These are phyloP conservation scores for Euplexia lucipara DNA, from an alignment of 2,888 invertebrate species.

Conservation along the genomic window DNA sequence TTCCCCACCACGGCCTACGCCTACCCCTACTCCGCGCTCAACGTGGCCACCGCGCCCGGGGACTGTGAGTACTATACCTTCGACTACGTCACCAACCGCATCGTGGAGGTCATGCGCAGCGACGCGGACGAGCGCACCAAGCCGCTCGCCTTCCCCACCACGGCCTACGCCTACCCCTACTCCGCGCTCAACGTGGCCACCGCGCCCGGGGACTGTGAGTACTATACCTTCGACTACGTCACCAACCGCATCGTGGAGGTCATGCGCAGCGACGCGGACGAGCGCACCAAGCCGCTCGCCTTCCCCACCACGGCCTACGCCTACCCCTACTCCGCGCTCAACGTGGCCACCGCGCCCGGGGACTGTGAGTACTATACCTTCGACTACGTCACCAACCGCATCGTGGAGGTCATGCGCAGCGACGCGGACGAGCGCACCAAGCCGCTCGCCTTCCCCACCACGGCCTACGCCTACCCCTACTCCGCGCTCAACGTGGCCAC, in stretches of 20 bases:
- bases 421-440: too few relatives aligned
- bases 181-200: slow-evolving; percentile 91
- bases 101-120: too few relatives aligned
- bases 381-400: slow-evolving; percentile 98
- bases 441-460: slow-evolving; percentile 86
- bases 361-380: slow-evolving; percentile 87
- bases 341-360: slow-evolving; percentile 82
- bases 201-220: slow-evolving; percentile 64
- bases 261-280: too few relatives aligned
- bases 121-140: too few relatives aligned
- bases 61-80: slow-evolving; percentile 87
- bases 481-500: slow-evolving; percentile 91
- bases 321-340: slow-evolving; percentile 93
- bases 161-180: slow-evolving; percentile 93
- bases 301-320: slow-evolving; percentile 91
- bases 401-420: too few relatives aligned
- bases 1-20: slow-evolving; percentile 91
- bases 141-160: slow-evolving; percentile 86
- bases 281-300: too few relatives aligned
- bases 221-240: slow-evolving; percentile 97
- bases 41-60: slow-evolving; percentile 83
- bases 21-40: slow-evolving; percentile 93
- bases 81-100: slow-evolving; percentile 98
- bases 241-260: too few relatives aligned
- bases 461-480: slow-evolving; percentile 93